Evolutionary conservation across 2,113 vertebrate genomes (phyloP).

Genomic region (Cebus imitator): DNA sequence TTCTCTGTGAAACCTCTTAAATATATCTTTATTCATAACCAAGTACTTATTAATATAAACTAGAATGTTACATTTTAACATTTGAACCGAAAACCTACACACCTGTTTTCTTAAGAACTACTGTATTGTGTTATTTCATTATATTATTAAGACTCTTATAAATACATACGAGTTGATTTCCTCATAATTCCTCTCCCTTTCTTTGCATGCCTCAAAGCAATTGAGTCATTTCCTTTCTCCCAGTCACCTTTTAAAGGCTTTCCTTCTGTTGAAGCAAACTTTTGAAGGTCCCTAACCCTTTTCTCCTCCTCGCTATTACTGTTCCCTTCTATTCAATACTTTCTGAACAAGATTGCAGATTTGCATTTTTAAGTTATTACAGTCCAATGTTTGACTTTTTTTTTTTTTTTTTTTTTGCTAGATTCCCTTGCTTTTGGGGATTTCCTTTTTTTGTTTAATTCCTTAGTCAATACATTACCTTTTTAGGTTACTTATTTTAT

Average conservation of each 20-base stretch:
- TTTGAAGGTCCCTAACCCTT: neutral
- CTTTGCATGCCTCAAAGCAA: slow-evolving; percentile 59
- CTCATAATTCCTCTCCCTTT: slow-evolving; percentile 40
- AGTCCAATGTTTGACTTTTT: neutral
- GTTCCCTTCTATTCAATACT: neutral
- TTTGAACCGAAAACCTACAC: slow-evolving; percentile 5
- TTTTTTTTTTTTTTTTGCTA: slow-evolving; percentile 5
- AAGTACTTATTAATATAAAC: slow-evolving; percentile 53
- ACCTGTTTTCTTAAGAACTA: neutral
- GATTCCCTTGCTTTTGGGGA: neutral
- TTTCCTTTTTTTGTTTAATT: slow-evolving; percentile 34
- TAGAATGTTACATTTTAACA: slow-evolving; percentile 42
- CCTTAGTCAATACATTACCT: neutral
- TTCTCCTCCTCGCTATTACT: neutral
- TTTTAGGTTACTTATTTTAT: neutral
- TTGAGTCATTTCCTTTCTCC: slow-evolving; percentile 68
- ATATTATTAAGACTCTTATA: slow-evolving; percentile 41
- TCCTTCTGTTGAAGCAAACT: slow-evolving; percentile 55
- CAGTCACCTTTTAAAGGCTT: slow-evolving; percentile 1
- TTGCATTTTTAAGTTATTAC: neutral
- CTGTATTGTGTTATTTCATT: slow-evolving; percentile 39
- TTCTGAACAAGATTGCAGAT: neutral
- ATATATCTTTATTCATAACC: slow-evolving; percentile 26
- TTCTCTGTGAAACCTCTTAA: slow-evolving; percentile 58
- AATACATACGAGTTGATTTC: neutral